Evolutionary conservation across 2,113 vertebrate genomes (phyloP).

Genomic region (Theropithecus gelada): DNA sequence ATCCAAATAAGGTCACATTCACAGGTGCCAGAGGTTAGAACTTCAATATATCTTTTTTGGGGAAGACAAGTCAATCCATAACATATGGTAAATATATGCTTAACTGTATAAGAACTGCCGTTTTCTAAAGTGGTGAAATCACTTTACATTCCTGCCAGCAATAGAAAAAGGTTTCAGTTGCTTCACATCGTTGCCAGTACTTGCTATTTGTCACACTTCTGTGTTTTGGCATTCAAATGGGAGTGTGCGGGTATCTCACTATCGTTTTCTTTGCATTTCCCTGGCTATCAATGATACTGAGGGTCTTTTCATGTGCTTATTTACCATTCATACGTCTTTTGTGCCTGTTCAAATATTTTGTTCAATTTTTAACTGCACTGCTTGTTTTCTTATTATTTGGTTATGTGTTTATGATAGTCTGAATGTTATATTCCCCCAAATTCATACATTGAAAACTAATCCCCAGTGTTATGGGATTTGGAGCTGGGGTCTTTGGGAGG

Average conservation of each 20-base stretch:
- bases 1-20: background rate
- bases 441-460: background rate
- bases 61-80: background rate
- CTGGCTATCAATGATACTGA: background rate
- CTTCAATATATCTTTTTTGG: background rate
- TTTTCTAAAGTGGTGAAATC: background rate
- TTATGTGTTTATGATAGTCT: background rate
- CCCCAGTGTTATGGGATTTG: background rate
- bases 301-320: background rate
- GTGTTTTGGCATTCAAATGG: background rate
- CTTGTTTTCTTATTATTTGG: background rate
- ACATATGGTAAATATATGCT: background rate
- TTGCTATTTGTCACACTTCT: background rate
- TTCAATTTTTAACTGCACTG: background rate
- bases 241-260: background rate
- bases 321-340: background rate
- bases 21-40: background rate
- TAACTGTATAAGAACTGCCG: background rate
- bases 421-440: background rate
- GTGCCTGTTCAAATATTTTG: background rate
- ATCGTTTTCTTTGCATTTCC: background rate
- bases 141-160: background rate
- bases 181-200: background rate
- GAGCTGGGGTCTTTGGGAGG: background rate
- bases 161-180: background rate